These are phyloP conservation scores for Euleptes europaea DNA, from an alignment of 2,113 vertebrate species.

Conservation along the genomic window DNA sequence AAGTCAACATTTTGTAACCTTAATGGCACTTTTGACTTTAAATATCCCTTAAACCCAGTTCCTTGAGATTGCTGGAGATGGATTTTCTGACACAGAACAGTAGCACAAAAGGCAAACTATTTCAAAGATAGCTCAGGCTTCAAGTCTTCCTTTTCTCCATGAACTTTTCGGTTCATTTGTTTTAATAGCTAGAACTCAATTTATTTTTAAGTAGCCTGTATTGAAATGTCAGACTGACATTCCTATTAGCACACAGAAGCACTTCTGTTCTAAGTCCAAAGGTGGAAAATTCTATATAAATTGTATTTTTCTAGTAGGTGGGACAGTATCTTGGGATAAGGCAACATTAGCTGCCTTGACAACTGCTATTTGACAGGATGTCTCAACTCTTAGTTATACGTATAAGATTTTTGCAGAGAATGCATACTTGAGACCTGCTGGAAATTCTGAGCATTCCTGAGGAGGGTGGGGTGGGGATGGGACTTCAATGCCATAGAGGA, in stretches of 20 bases:
- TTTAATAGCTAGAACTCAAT: constrained; percentile 43
- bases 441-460: neutral
- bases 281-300: constrained; percentile 28
- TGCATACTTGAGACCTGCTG: neutral
- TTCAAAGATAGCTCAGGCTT: constrained; percentile 36
- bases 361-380: neutral
- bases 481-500: no score
- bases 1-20: neutral
- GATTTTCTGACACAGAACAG: neutral
- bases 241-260: constrained; percentile 31
- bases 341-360: neutral
- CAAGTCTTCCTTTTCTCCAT: neutral
- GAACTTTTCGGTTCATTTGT: constrained; percentile 48
- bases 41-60: neutral
- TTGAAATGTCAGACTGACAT: constrained; percentile 50
- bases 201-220: constrained; percentile 20
- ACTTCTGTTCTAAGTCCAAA: constrained; percentile 47
- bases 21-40: neutral
- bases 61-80: neutral
- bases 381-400: neutral
- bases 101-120: constrained; percentile 39
- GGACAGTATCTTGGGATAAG: constrained; percentile 6
- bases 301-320: constrained; percentile 25
- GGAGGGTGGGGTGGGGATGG: no score
- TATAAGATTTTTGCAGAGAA: constrained; percentile 20